These are phyloP conservation scores for Tachysurus vachellii DNA, from an alignment of 2,113 vertebrate species.

Conservation along the genomic window DNA sequence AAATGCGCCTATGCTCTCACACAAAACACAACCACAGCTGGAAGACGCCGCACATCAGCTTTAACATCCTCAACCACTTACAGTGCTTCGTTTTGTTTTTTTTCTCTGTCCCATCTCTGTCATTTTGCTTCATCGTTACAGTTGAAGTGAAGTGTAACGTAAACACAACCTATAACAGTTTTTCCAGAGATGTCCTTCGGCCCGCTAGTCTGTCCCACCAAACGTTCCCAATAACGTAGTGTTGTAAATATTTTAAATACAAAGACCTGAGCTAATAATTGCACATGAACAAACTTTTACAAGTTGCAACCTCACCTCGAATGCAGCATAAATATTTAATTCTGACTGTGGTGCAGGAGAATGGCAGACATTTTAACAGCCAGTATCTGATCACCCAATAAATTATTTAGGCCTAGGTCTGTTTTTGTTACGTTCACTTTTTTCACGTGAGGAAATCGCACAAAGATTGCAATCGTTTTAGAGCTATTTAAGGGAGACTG, in stretches of 20 bases:
- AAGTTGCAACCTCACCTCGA: background rate
- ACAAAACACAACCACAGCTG: background rate
- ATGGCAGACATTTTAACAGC: slow-evolving; percentile 1
- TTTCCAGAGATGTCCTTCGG: background rate
- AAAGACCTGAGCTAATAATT: background rate
- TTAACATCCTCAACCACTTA: background rate
- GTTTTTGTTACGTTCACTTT: background rate
- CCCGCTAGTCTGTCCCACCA: background rate
- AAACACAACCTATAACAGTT: background rate
- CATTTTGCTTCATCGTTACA: background rate
- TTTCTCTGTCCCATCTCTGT: background rate
- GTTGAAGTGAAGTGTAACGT: too few species aligned
- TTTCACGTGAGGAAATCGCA: background rate
- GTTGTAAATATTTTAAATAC: background rate
- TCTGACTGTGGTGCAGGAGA: background rate
- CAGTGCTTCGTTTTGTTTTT: too few species aligned
- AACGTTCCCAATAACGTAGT: background rate
- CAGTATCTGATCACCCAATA: background rate
- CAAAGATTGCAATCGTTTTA: background rate
- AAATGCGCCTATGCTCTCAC: too few species aligned
- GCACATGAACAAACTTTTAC: background rate
- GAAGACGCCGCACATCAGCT: background rate
- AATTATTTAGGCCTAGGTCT: background rate
- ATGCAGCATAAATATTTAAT: background rate
- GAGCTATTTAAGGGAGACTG: background rate